Conservation (phyloP, 1,140 invertebrate genomes). For the Zaprionus ornatus region DNA sequence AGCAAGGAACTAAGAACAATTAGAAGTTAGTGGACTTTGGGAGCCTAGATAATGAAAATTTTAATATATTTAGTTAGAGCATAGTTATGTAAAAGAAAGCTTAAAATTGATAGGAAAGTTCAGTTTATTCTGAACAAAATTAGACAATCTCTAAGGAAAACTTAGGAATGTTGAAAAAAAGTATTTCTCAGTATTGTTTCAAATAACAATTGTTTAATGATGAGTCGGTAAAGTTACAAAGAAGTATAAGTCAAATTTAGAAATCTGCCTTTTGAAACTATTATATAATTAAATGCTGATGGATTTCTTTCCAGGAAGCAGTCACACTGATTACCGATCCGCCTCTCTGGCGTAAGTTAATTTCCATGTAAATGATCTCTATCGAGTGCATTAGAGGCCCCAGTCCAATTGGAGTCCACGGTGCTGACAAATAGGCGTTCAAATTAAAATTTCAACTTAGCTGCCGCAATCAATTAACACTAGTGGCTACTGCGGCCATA, state of each 20-base stretch:
- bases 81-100: too few species aligned
- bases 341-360: not conserved
- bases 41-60: too few species aligned
- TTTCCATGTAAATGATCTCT: not conserved
- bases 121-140: too few species aligned
- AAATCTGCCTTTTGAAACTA: not conserved
- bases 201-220: not conserved
- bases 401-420: not conserved
- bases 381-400: conserved; percentile 3
- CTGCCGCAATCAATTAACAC: conserved; percentile 66
- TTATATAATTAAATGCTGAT: not conserved
- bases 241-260: not conserved
- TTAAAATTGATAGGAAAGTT: too few species aligned
- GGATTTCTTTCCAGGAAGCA: not conserved
- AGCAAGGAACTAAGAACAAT: too few species aligned
- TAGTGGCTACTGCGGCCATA: not conserved
- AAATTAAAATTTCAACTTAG: conserved; percentile 58
- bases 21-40: too few species aligned
- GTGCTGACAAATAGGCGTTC: conserved; percentile 11
- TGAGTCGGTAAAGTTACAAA: not conserved
- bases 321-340: not conserved
- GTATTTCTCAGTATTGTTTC: too few species aligned
- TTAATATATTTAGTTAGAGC: too few species aligned
- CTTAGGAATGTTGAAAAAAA: too few species aligned
- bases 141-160: too few species aligned